These are phyloP conservation scores for Drosophila sucinea DNA, from an alignment of 1,140 invertebrate genomes.

Conservation along the genomic window DNA sequence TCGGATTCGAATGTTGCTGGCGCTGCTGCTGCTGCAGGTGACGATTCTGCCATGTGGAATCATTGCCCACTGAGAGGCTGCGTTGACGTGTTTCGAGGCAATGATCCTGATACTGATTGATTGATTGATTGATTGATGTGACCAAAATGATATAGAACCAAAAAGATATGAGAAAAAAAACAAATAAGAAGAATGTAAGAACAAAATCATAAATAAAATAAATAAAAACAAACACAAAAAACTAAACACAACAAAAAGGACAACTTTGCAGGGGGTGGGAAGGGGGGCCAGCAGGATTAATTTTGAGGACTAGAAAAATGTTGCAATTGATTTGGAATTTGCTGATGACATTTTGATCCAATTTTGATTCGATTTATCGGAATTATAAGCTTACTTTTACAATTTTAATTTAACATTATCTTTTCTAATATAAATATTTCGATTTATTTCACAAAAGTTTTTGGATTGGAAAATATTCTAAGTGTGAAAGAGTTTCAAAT, in stretches of 20 bases:
- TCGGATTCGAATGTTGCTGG: constrained; percentile 41
- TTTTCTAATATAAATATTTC: no score
- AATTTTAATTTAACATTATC: no score
- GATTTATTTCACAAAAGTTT: no score
- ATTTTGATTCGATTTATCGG: no score
- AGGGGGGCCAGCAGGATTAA: neutral
- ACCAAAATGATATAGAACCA: constrained; percentile 58
- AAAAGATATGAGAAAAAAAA: constrained; percentile 60
- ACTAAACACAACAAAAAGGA: neutral
- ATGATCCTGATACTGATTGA: constrained; percentile 76
- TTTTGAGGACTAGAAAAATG: neutral
- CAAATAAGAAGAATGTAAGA: constrained; percentile 35
- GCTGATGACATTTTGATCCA: no score
- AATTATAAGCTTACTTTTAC: no score
- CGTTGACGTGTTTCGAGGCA: constrained; percentile 78
- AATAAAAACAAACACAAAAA: constrained; percentile 16
- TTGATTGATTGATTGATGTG: constrained; percentile 48
- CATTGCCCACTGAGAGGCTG: constrained; percentile 82
- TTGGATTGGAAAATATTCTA: no score
- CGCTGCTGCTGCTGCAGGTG: constrained; percentile 54
- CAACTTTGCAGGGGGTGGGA: neutral
- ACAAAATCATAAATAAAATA: constrained; percentile 19
- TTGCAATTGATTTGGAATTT: neutral
- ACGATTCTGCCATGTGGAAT: constrained; percentile 74
- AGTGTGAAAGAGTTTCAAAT: no score